Conservation (phyloP, 2,888 invertebrate genomes). For the Plagiodera versicolora region DNA sequence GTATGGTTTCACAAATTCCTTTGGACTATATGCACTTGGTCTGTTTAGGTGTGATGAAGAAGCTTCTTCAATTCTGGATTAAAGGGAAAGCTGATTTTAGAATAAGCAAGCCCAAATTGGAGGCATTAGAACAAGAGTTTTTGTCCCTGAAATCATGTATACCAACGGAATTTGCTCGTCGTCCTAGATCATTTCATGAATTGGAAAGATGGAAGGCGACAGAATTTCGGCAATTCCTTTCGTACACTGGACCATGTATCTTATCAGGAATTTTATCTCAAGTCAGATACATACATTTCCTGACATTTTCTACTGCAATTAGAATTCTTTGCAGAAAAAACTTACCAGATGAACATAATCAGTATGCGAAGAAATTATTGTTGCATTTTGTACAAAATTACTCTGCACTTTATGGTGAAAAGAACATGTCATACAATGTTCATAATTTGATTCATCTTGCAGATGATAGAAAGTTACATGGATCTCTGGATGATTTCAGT, state of each 20-base stretch:
- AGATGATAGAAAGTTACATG: slow-evolving; percentile 28
- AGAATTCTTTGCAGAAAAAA: slow-evolving; percentile 28
- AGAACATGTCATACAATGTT: slow-evolving; percentile 31
- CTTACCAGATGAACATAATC: slow-evolving; percentile 20
- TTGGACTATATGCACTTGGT: slow-evolving; percentile 25
- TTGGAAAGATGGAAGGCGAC: too few relatives aligned
- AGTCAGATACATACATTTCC: slow-evolving; percentile 33
- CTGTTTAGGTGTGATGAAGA: slow-evolving; percentile 29
- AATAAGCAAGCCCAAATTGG: slow-evolving; percentile 5
- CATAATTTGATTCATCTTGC: slow-evolving; percentile 35
- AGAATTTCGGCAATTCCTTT: too few relatives aligned
- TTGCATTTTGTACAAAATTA: slow-evolving; percentile 30
- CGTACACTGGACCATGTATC: too few relatives aligned
- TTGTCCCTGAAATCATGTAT: slow-evolving; percentile 7
- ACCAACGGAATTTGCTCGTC: slow-evolving; percentile 33
- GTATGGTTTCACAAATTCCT: slow-evolving; percentile 25
- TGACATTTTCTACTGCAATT: slow-evolving; percentile 30
- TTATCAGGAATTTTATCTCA: too few relatives aligned
- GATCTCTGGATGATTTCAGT: slow-evolving; percentile 34
- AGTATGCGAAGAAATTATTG: slow-evolving; percentile 32
- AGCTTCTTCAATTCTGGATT: slow-evolving; percentile 22
- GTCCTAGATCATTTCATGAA: slow-evolving; percentile 26
- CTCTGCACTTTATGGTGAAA: slow-evolving; percentile 29
- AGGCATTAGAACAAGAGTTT: background rate
- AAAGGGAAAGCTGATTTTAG: slow-evolving; percentile 11